These are phyloP conservation scores for Argya squamiceps DNA, from an alignment of 2,797 vertebrate genomes.

Conservation along the genomic window DNA sequence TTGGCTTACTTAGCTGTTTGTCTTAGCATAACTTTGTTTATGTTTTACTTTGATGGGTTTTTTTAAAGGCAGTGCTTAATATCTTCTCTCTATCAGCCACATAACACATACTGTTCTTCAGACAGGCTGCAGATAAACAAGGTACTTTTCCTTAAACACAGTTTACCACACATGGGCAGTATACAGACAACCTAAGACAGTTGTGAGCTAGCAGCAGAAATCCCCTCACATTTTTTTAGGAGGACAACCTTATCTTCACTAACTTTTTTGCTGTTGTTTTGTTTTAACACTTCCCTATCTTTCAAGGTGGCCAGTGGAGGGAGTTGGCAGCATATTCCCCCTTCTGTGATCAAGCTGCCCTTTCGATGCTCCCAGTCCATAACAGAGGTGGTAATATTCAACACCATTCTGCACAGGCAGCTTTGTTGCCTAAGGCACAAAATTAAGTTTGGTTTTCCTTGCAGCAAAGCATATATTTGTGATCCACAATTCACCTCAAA, in stretches of 20 bases:
- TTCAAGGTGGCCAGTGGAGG: neutral
- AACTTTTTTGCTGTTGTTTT: neutral
- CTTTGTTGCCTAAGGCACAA: neutral
- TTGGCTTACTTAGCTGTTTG: neutral
- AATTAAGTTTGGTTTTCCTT: neutral
- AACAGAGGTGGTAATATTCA: neutral
- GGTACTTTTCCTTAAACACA: neutral
- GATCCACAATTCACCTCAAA: neutral
- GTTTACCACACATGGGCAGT: neutral
- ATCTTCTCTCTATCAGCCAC: neutral
- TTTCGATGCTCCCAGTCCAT: neutral
- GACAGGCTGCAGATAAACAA: neutral
- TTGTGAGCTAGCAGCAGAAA: neutral
- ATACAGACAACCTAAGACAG: neutral
- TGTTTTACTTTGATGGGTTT: neutral
- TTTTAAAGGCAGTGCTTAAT: neutral
- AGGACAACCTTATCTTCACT: too few species aligned
- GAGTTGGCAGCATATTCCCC: neutral
- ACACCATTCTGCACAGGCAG: neutral
- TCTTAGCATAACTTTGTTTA: neutral
- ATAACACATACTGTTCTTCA: neutral
- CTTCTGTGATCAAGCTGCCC: neutral
- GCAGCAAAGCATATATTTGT: neutral
- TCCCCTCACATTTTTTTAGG: neutral
- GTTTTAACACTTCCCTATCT: neutral